Evolutionary conservation across 2,797 vertebrate species (phyloP), one percentile per base, ranked within the genome.

Genomic region (Gambelia wislizenii): DNA sequence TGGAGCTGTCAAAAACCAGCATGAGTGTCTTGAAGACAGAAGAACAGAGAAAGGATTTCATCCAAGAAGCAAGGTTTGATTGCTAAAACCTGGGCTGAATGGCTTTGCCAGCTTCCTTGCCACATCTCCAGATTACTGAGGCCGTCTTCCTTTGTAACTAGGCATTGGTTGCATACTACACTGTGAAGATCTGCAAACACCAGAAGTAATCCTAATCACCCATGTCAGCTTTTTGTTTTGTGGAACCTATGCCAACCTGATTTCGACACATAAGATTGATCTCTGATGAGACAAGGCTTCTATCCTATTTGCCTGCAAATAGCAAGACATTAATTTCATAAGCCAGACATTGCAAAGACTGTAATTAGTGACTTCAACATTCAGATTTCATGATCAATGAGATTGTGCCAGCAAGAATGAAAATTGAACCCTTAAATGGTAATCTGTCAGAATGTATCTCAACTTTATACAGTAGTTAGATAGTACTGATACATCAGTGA

Each of bases 181-280:
- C 56, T n/a, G 36, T 8, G 56, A 89, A 82, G 47, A 69, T 82
- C 39, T 82, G 56, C 84, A 54, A 86, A 54, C 1, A 54, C 5
- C 70, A 64, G 25, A 42, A 44, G 75, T 86, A 75, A 76, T 76
- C 59, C 47, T 76, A 86, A 82, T 69, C 49, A 82, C 47, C 4
- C 44, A 7, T 85, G 84, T 82, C 36, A 75, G 47, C 36, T 54
- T 86, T 81, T 86, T 67, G 47, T 86, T 82, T 25, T 25, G 44
- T 25, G 44, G 52, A 49, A 33, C 47, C 52, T 67, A 54, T 9
- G 39, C 64, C 56, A 89, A n/a, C 20, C 18, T 76, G 36, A 42
- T 83, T 89, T 67, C 59, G 18, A 89, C 79, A 86, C 27, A 18
- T 82, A 30, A 6, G 59, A 76, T 42, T 76, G 84, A 76, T 86